Percentiles rank a stretch among this genome's conserved stretches.
Evolutionary conservation across 2,113 vertebrate species (phyloP).

Genomic region (Gallinago media): DNA sequence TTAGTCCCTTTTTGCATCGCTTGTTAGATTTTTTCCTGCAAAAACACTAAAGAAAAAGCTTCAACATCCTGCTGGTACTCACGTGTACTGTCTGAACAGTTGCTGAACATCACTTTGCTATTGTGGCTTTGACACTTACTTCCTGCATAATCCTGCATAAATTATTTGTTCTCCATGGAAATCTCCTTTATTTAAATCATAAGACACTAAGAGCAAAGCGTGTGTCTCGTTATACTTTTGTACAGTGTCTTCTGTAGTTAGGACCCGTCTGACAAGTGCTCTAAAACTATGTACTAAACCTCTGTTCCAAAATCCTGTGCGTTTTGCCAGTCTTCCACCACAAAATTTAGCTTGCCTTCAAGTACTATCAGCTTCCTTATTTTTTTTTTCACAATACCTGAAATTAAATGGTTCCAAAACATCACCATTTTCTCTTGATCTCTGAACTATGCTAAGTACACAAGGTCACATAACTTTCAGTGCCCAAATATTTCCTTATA

Average conservation of each 20-base stretch:
- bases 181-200: background rate
- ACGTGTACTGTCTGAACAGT: background rate
- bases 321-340: background rate
- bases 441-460: background rate
- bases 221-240: background rate
- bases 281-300: background rate
- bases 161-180: background rate
- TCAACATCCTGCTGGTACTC: background rate
- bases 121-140: background rate
- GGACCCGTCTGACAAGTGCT: background rate
- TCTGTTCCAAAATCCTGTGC: background rate
- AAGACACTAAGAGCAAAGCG: background rate
- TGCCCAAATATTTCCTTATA: background rate
- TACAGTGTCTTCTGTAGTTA: background rate
- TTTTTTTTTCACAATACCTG: background rate
- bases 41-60: background rate
- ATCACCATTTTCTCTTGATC: background rate
- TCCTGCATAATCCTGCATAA: background rate
- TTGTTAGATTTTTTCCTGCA: background rate
- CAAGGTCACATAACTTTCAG: background rate
- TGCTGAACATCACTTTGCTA: rapidly evolving
- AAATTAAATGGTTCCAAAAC: background rate
- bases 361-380: background rate
- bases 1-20: background rate
- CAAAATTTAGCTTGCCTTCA: background rate